phyloP scores from a whole-genome alignment of 2,888 invertebrate species.

The Onthophagus sagittarius region DNA sequence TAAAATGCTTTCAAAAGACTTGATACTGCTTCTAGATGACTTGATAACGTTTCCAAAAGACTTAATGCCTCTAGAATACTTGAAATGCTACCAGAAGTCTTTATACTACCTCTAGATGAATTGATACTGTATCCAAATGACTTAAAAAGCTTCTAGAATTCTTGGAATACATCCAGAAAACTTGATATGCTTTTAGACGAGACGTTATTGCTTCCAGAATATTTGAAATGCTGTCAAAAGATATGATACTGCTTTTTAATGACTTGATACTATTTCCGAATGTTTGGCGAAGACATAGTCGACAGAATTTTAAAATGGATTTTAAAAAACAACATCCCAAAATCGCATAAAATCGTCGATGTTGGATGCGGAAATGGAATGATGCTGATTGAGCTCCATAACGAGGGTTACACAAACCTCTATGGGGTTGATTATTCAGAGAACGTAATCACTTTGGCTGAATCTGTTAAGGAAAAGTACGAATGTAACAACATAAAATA shows the following conservation, averaged over 20 bases:
- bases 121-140: too few relatives aligned
- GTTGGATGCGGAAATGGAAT: conserved; percentile 92
- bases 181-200: too few relatives aligned
- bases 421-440: conserved; percentile 85
- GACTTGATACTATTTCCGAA: too few relatives aligned
- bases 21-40: too few relatives aligned
- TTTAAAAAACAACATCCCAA: conserved; percentile 50
- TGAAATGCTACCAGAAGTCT: too few relatives aligned
- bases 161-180: conserved; percentile 64
- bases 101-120: too few relatives aligned
- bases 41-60: too few relatives aligned
- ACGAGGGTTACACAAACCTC: conserved; percentile 72
- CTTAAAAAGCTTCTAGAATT: too few relatives aligned
- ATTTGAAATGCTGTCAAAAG: too few relatives aligned
- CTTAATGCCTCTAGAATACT: too few relatives aligned
- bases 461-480: conserved; percentile 56
- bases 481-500: conserved; percentile 50
- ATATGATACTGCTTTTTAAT: conserved; percentile 98
- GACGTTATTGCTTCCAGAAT: too few relatives aligned
- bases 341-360: conserved; percentile 64
- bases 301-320: conserved; percentile 71
- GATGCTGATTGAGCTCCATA: conserved; percentile 69
- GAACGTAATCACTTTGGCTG: conserved; percentile 75
- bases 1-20: too few relatives aligned
- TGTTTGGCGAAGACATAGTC: conserved; percentile 87